Conservation (phyloP, 2,888 invertebrate genomes). For the Capitulum mitella region DNA sequence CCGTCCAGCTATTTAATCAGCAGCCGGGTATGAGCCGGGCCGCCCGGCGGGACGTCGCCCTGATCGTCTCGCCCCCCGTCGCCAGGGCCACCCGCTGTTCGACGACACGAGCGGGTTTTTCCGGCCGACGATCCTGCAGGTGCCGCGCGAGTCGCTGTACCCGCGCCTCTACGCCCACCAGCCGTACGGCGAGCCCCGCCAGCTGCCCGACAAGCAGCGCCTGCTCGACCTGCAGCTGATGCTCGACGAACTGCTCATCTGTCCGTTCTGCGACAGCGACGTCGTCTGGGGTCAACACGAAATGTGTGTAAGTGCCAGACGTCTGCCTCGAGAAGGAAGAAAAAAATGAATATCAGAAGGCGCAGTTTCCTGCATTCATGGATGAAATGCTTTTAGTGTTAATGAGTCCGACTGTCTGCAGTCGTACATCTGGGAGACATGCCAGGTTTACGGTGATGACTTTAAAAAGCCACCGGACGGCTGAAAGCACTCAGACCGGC, state of each 20-base stretch:
- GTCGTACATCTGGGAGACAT: too few relatives aligned
- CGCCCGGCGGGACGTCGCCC: too few relatives aligned
- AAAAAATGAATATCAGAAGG: too few relatives aligned
- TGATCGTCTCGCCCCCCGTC: background rate
- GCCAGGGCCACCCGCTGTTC: conserved; percentile 18
- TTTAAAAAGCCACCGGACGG: too few relatives aligned
- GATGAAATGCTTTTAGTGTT: too few relatives aligned
- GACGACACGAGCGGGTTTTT: conserved; percentile 13
- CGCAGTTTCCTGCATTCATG: too few relatives aligned
- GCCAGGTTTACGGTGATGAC: too few relatives aligned
- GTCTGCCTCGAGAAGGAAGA: too few relatives aligned
- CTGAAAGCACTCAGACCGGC: too few relatives aligned
- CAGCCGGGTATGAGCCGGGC: too few relatives aligned
- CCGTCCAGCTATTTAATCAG: too few relatives aligned
- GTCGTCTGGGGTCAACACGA: background rate
- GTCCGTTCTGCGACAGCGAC: background rate
- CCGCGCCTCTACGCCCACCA: conserved; percentile 1
- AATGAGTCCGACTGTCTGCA: too few relatives aligned
- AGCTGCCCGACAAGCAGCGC: background rate
- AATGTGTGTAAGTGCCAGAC: conserved; percentile 18
- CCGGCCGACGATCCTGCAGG: conserved; percentile 1
- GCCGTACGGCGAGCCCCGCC: background rate
- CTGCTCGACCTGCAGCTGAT: conserved; percentile 14
- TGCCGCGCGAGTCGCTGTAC: background rate
- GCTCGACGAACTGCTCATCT: conserved; percentile 1